Percentiles rank a stretch among this genome's conserved stretches.
phyloP scores from a whole-genome alignment of 1,140 invertebrate genomes.

The Psilanteris sp. region DNA sequence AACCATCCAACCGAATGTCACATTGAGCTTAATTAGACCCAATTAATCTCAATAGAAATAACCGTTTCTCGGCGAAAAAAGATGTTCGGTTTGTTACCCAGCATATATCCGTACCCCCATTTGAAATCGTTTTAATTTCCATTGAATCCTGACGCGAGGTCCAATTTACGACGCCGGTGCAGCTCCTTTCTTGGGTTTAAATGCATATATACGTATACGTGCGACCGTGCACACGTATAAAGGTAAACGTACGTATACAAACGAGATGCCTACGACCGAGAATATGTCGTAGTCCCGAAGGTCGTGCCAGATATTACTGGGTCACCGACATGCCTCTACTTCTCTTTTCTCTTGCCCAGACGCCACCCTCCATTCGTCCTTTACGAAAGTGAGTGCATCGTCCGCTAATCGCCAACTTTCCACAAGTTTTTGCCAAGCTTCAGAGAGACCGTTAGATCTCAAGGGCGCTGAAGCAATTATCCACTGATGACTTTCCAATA shows the following conservation, averaged over 20 bases:
- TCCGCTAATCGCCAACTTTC: slow-evolving; percentile 33
- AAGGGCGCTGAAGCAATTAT: slow-evolving; percentile 31
- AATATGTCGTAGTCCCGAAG: slow-evolving; percentile 70
- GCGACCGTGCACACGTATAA: too few species aligned
- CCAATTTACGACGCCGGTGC: too few species aligned
- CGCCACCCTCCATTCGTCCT: slow-evolving; percentile 21
- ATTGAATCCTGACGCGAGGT: too few species aligned
- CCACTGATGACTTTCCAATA: slow-evolving; percentile 27
- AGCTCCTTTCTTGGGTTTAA: too few species aligned
- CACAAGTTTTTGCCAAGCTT: slow-evolving; percentile 27
- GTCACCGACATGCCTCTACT: slow-evolving; percentile 64
- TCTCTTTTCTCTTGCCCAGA: slow-evolving; percentile 10
- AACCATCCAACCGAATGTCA: too few species aligned
- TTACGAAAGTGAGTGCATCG: slow-evolving; percentile 24
- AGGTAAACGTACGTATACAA: slow-evolving; percentile 33
- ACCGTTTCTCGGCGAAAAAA: not conserved
- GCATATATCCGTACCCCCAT: too few species aligned
- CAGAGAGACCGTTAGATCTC: slow-evolving; percentile 24
- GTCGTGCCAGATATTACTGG: slow-evolving; percentile 72
- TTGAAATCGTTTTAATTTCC: too few species aligned
- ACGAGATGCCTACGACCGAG: slow-evolving; percentile 50
- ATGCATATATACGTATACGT: too few species aligned
- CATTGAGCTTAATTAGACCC: too few species aligned
- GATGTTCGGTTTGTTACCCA: not conserved
- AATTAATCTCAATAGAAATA: too few species aligned